Evolutionary conservation across 2,113 vertebrate species (phyloP).

Genomic region (Zapus hudsonius): DNA sequence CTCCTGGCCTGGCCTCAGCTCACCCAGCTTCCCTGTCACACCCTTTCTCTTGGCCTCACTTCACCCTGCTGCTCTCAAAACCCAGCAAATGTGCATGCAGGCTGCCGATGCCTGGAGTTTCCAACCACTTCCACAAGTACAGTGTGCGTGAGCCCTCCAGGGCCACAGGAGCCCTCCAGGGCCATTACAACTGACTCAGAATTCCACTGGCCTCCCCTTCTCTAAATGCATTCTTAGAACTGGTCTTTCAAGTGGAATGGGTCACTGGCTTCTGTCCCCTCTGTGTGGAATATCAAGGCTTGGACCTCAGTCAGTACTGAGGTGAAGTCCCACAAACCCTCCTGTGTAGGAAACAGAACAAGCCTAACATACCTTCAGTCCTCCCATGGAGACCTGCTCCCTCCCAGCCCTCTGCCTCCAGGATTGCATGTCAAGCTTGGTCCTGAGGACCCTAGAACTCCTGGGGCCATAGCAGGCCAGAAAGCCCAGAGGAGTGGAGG

Average conservation of each 20-base stretch:
- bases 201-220: neutral
- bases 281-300: neutral
- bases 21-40: neutral
- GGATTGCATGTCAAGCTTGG: neutral
- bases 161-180: fast-evolving
- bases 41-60: neutral
- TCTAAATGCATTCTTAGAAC: neutral
- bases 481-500: neutral
- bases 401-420: neutral
- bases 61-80: neutral
- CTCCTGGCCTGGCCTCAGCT: neutral
- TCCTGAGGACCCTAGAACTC: neutral
- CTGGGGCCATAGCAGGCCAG: neutral
- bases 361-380: neutral
- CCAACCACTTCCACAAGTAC: neutral
- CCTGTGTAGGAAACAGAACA: neutral
- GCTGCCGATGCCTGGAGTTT: neutral
- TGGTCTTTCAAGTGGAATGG: neutral
- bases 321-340: neutral
- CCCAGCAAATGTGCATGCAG: neutral
- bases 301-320: fast-evolving
- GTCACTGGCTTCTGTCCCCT: neutral
- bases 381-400: neutral
- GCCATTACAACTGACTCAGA: neutral
- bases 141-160: neutral